A percentile compares a stretch with the other conserved stretches of the same genome.
These are phyloP conservation scores for Lacerta agilis DNA, from an alignment of 2,797 vertebrate genomes.

Conservation along the genomic window DNA sequence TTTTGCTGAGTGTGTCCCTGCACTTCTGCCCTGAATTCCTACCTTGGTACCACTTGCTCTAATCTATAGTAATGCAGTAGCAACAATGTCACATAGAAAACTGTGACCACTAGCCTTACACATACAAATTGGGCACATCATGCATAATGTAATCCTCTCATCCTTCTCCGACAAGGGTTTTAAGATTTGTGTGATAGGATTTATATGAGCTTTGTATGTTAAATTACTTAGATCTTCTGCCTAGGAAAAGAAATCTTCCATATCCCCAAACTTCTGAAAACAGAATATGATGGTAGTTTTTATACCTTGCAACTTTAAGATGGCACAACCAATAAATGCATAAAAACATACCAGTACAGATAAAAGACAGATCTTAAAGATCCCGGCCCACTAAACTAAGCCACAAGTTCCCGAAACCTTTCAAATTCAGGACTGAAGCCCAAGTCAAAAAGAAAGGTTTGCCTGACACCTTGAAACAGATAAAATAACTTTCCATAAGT, in stretches of 20 bases:
- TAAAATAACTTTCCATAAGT: no score
- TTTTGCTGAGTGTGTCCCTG: not conserved
- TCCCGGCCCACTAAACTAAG: no score
- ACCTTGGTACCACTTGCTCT: not conserved
- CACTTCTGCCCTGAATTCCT: not conserved
- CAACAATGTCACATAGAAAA: accelerated
- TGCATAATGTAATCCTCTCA: conserved; percentile 15
- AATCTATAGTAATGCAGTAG: not conserved
- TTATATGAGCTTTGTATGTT: conserved; percentile 32
- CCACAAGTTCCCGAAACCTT: no score
- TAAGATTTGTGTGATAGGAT: not conserved
- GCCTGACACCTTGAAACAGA: no score
- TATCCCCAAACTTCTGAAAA: conserved; percentile 36
- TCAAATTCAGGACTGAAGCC: no score
- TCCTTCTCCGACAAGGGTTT: conserved; percentile 20
- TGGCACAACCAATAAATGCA: no score
- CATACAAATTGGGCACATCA: not conserved
- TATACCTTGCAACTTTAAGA: conserved; percentile 36
- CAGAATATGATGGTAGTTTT: conserved; percentile 2
- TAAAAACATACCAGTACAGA: no score
- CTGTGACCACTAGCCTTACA: not conserved
- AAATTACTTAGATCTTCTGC: not conserved
- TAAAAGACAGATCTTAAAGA: no score
- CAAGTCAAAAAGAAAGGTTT: no score
- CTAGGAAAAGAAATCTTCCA: conserved; percentile 23